Percentiles rank a stretch among this genome's conserved stretches.
Conservation (phyloP, 2,888 invertebrate species). For the Ferdinandea cuprea region DNA sequence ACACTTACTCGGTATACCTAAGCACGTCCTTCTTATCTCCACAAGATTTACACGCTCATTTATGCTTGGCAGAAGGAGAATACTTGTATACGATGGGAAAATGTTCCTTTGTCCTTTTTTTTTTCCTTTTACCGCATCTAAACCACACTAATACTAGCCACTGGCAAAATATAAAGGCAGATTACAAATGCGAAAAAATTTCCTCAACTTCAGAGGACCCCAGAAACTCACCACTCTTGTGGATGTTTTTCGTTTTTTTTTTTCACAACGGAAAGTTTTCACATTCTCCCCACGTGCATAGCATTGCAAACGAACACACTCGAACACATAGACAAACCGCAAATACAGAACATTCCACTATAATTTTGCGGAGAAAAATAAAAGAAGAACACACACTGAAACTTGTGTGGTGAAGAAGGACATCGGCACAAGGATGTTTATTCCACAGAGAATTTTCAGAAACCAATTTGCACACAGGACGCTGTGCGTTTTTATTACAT, state of each 20-base stretch:
- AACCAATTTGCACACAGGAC: constrained; percentile 15
- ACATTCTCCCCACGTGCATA: constrained; percentile 40
- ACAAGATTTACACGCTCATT: constrained; percentile 37
- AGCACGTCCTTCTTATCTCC: constrained; percentile 6
- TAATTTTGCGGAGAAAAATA: constrained; percentile 21
- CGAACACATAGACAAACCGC: constrained; percentile 21
- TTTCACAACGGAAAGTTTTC: constrained; percentile 41
- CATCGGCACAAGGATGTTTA: constrained; percentile 35
- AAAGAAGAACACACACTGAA: background rate
- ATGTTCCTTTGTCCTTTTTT: constrained; percentile 33
- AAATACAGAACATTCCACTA: constrained; percentile 33
- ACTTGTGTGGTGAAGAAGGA: constrained; percentile 9
- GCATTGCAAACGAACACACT: constrained; percentile 10
- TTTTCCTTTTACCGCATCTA: constrained; percentile 27
- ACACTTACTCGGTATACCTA: constrained; percentile 12
- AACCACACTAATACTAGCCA: constrained; percentile 53
- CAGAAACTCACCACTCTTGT: constrained; percentile 2
- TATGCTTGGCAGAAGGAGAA: constrained; percentile 4
- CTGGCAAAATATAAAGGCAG: constrained; percentile 37
- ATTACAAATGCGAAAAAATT: constrained; percentile 39
- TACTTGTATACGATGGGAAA: background rate
- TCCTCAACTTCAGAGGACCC: constrained; percentile 6
- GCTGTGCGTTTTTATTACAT: constrained; percentile 12
- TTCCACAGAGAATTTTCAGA: constrained; percentile 9
- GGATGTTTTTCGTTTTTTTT: no score